Percentiles rank a stretch among this genome's conserved stretches.
phyloP scores from a whole-genome alignment of 1,140 invertebrate species.

The Drosophila equinoxialis region DNA sequence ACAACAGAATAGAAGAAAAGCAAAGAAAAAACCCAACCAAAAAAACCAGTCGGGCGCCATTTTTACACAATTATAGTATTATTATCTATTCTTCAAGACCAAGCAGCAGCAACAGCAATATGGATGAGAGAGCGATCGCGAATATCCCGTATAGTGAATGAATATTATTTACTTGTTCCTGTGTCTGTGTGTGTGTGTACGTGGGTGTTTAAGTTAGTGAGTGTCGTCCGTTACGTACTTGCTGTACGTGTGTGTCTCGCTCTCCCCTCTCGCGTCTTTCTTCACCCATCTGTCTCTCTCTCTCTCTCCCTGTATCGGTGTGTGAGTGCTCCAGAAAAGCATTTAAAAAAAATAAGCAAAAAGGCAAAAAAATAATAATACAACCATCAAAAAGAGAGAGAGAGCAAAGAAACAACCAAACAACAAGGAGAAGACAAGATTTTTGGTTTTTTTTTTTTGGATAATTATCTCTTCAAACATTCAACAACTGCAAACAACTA shows the following conservation, averaged over 20 bases:
- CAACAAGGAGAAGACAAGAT: constrained; percentile 1
- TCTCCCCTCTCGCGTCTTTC: not conserved
- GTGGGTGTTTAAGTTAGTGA: constrained; percentile 25
- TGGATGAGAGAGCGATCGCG: constrained; percentile 68
- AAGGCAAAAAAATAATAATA: not conserved
- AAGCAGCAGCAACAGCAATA: constrained; percentile 33
- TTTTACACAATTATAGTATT: constrained; percentile 69
- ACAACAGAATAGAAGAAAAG: constrained; percentile 36
- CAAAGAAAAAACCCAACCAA: constrained; percentile 28
- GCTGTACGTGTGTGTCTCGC: constrained; percentile 41
- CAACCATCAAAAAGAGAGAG: not conserved
- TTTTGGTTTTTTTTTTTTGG: not conserved
- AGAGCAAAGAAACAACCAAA: not conserved
- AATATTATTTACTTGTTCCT: constrained; percentile 62
- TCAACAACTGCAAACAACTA: not conserved
- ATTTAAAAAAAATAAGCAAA: constrained; percentile 5
- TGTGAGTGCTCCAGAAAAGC: constrained; percentile 46
- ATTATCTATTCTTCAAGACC: constrained; percentile 53
- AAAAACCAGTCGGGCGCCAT: constrained; percentile 60
- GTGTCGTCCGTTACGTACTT: constrained; percentile 28
- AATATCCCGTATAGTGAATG: constrained; percentile 72
- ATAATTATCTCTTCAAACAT: constrained; percentile 1
- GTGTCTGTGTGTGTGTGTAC: constrained; percentile 50
- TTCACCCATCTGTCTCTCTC: not conserved
- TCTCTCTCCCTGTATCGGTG: not conserved